phyloP scores from a whole-genome alignment of 2,797 vertebrate genomes.

The Trematomus bernacchii region DNA sequence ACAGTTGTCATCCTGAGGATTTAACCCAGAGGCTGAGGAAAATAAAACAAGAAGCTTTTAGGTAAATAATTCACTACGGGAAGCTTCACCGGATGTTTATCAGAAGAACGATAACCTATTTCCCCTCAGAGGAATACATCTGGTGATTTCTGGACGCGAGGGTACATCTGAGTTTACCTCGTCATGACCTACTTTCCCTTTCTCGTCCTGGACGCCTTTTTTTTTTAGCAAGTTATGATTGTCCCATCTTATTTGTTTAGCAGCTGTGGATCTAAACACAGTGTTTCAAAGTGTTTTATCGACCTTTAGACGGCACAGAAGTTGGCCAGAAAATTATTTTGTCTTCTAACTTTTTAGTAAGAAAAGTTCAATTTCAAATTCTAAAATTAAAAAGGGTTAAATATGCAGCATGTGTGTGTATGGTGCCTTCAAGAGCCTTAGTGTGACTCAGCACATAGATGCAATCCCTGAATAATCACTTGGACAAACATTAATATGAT shows the following conservation, averaged over 20 bases:
- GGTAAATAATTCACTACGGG: conserved; percentile 62
- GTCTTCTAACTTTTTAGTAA: no score
- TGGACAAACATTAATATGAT: background rate
- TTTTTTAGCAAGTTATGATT: conserved; percentile 47
- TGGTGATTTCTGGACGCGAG: conserved; percentile 69
- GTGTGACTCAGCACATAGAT: background rate
- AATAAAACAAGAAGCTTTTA: conserved; percentile 20
- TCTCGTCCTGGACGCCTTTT: conserved; percentile 62
- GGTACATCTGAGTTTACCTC: conserved; percentile 72
- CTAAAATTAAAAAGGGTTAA: no score
- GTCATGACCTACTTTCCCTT: conserved; percentile 68
- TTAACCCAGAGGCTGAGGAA: conserved; percentile 10
- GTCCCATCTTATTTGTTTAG: conserved; percentile 45
- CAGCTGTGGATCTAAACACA: conserved; percentile 32
- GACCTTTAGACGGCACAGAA: conserved; percentile 1
- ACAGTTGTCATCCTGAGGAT: conserved; percentile 55
- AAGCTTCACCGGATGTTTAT: conserved; percentile 48
- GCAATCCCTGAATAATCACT: background rate
- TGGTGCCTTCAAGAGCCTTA: background rate
- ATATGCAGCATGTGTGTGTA: no score
- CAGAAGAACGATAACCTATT: conserved; percentile 54
- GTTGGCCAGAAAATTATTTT: conserved; percentile 5
- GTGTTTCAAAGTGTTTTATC: background rate
- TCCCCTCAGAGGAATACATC: conserved; percentile 59
- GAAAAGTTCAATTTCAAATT: no score